Base-by-base conservation (phyloP, 2,888 invertebrate species). In the Spisula solida region DNA sequence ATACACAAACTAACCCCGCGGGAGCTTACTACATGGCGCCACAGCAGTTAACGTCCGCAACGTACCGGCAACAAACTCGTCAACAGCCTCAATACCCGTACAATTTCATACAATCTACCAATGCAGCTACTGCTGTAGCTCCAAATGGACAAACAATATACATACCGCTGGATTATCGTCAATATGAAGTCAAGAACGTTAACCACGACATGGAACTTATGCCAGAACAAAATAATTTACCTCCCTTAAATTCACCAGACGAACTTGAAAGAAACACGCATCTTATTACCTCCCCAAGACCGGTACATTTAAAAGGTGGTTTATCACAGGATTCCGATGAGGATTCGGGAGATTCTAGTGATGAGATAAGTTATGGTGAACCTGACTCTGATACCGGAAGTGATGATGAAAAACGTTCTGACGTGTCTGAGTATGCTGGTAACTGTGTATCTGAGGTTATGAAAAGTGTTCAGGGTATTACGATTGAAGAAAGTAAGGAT, bases 71-170 rank as follows among this genome's bases (percentile, higher is more conserved):
- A 18, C 31, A 75, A 18, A 31, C 18, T 31, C 18, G 31, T 16
- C 31, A 75, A 31, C 16, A 75, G n/a, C 75, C 75, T 6, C 16
- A 14, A 31, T 1, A 12, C 0, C 75, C 16, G 34, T 75, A 34
- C 12, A 29, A 70, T 8, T n/a, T 8, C 5, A 48, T 47, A 5
- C 80, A n/a, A n/a, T 2, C 48, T 14, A 51, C 1, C 47, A 12
- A n/a, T 41, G 75, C 83, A 2, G 89, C 89, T 20, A 81, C 84
- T 6, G 89, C 87, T 0, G 79, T 84, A 31, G 87, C 89, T 48
- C 89, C 89, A 41, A 87, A 84, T 78, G 89, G 89, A 5, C 56
- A 87, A n/a, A 87, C 56, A 47, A 83, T 89, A 20, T 89, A 51
- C 34, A 87, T 89, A 34, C 89, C 89, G 14, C 41, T 89, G 14